Percentiles rank a stretch among this genome's conserved stretches.
Evolutionary conservation across 2,888 invertebrate species (phyloP).

Genomic region (Masnerella sp.): DNA sequence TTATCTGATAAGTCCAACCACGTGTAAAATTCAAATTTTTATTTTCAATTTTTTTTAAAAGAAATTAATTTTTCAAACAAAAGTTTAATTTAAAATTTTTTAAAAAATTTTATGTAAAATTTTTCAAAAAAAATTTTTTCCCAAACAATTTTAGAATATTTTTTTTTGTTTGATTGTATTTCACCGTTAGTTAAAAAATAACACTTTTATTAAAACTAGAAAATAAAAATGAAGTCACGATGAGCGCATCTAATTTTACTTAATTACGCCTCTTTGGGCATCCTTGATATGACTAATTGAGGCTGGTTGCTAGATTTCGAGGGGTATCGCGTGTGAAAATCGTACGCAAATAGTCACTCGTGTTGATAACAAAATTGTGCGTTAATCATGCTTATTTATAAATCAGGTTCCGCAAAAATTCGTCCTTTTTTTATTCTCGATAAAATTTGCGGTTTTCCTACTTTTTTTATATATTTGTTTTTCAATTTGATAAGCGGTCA

Average conservation of each 20-base stretch:
- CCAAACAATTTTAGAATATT: no score
- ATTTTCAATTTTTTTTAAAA: no score
- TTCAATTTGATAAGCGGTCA: neutral
- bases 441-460: constrained; percentile 3
- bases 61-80: no score
- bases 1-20: no score
- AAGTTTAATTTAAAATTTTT: no score
- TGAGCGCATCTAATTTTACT: constrained; percentile 4
- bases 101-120: no score
- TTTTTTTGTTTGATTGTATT: no score
- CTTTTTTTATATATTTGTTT: neutral
- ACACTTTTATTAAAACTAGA: no score
- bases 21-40: no score
- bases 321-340: constrained; percentile 44
- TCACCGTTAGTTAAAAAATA: no score
- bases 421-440: constrained; percentile 4
- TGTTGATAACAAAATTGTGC: constrained; percentile 29
- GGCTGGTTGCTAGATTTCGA: constrained; percentile 12
- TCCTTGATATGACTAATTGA: constrained; percentile 20
- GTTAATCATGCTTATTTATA: constrained; percentile 29
- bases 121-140: no score
- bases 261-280: constrained; percentile 11
- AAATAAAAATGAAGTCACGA: constrained; percentile 14
- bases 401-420: neutral
- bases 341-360: constrained; percentile 33